A percentile compares a stretch with the other conserved stretches of the same genome.
Conservation (phyloP, 2,113 vertebrate species). For the Microcebus murinus region DNA sequence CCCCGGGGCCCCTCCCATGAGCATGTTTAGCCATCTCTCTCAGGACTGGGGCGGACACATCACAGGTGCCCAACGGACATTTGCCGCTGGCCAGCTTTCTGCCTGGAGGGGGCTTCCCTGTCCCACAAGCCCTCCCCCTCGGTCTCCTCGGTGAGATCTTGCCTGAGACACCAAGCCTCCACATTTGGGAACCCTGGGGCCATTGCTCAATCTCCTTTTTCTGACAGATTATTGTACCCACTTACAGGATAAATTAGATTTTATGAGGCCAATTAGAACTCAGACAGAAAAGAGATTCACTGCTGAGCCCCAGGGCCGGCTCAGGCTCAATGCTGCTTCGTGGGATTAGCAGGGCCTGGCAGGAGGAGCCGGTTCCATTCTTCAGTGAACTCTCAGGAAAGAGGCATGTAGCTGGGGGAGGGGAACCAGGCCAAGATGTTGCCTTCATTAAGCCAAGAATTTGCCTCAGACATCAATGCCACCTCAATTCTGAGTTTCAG, state of each 20-base stretch:
- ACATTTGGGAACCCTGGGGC: background rate
- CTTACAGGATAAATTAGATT: constrained; percentile 37
- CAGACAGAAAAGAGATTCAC: constrained; percentile 20
- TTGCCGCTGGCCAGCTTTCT: background rate
- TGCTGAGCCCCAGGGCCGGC: background rate
- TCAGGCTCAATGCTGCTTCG: background rate
- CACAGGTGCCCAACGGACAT: background rate
- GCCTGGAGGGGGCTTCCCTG: background rate
- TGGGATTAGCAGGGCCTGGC: background rate
- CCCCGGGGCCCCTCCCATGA: no score
- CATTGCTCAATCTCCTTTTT: background rate
- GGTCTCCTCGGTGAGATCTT: background rate
- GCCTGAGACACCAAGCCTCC: background rate
- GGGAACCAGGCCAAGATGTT: background rate
- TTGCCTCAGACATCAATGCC: background rate
- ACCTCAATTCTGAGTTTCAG: background rate
- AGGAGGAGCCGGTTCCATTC: background rate
- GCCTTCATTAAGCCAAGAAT: background rate
- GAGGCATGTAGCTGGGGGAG: background rate
- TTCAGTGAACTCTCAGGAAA: background rate
- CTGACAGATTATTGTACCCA: constrained; percentile 37
- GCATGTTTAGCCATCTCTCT: background rate
- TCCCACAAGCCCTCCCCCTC: background rate
- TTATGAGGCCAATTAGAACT: constrained; percentile 32
- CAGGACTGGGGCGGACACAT: background rate